phyloP scores from a whole-genome alignment of 1,140 invertebrate genomes.

The Drosophila littoralis region DNA sequence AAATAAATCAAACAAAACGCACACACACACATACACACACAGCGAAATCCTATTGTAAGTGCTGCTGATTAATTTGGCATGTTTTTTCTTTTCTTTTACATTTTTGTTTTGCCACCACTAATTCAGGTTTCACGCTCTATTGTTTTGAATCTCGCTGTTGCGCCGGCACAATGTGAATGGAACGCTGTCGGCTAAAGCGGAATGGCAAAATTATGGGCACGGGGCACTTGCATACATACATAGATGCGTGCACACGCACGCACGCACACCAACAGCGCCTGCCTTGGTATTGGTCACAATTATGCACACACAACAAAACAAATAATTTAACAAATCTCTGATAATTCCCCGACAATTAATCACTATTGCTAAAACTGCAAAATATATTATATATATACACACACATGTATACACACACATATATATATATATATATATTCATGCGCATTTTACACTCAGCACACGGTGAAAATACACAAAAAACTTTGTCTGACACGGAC shows the following conservation, averaged over 20 bases:
- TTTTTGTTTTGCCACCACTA: conserved; percentile 35
- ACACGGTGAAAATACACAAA: background rate
- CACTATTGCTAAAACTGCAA: conserved; percentile 35
- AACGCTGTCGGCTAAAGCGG: conserved; percentile 45
- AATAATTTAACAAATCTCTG: conserved; percentile 40
- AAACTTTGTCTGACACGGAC: conserved; percentile 13
- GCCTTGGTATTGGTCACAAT: conserved; percentile 47
- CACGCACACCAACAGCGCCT: conserved; percentile 30
- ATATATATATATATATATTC: background rate
- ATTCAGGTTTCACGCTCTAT: conserved; percentile 46
- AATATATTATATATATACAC: conserved; percentile 4
- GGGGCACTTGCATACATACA: conserved; percentile 23
- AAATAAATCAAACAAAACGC: conserved; percentile 15
- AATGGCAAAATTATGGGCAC: conserved; percentile 44
- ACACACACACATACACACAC: background rate
- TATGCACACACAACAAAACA: conserved; percentile 66
- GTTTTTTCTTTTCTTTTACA: conserved; percentile 13
- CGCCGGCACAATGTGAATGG: conserved; percentile 34
- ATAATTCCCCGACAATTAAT: conserved; percentile 42
- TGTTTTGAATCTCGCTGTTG: conserved; percentile 44
- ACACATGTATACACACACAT: background rate
- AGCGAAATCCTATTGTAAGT: conserved; percentile 9
- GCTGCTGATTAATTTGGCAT: conserved; percentile 34
- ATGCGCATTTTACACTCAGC: conserved; percentile 7
- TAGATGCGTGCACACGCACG: conserved; percentile 12